These are phyloP conservation scores for Zoanthus gigantus DNA, from an alignment of 92 coral and sea anemone genomes.

Conservation along the genomic window DNA sequence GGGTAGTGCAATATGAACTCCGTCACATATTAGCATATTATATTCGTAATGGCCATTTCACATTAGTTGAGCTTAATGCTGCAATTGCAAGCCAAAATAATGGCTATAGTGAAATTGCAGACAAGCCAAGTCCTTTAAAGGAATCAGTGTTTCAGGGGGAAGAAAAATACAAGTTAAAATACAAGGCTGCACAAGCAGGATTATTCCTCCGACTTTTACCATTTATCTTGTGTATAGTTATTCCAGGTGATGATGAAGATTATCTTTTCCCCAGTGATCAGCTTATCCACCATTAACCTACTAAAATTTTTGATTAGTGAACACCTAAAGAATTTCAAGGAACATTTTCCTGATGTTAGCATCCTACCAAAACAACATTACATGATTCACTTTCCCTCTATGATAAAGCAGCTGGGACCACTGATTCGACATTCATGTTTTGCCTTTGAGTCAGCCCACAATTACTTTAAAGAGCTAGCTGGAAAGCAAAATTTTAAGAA, in stretches of 20 bases:
- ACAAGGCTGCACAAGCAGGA: conserved; percentile 53
- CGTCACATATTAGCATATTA: neutral
- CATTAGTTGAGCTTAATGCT: conserved; percentile 20
- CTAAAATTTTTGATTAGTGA: conserved; percentile 28
- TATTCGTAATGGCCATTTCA: conserved; percentile 10
- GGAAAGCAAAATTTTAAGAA: conserved; percentile 46
- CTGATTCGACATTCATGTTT: neutral
- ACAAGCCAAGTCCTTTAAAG: conserved; percentile 51
- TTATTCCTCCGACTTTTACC: conserved; percentile 58
- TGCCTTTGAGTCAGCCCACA: conserved; percentile 9
- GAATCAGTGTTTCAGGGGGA: conserved; percentile 34
- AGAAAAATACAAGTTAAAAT: conserved; percentile 44
- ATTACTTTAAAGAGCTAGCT: conserved; percentile 50
- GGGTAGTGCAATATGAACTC: conserved; percentile 51
- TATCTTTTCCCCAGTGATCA: conserved; percentile 50
- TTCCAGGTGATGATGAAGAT: conserved; percentile 57
- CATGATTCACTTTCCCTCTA: neutral
- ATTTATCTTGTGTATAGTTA: conserved; percentile 64
- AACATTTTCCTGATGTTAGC: conserved; percentile 2
- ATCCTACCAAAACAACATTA: neutral
- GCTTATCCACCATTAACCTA: conserved; percentile 23
- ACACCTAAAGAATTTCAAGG: conserved; percentile 22
- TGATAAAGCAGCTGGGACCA: conserved; percentile 1
- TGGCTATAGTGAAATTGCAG: conserved; percentile 44
- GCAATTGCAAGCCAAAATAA: conserved; percentile 40